These are phyloP conservation scores for Holothuria glaberrima DNA, from an alignment of 35 echinoderm and acorn worm genomes.

Conservation along the genomic window DNA sequence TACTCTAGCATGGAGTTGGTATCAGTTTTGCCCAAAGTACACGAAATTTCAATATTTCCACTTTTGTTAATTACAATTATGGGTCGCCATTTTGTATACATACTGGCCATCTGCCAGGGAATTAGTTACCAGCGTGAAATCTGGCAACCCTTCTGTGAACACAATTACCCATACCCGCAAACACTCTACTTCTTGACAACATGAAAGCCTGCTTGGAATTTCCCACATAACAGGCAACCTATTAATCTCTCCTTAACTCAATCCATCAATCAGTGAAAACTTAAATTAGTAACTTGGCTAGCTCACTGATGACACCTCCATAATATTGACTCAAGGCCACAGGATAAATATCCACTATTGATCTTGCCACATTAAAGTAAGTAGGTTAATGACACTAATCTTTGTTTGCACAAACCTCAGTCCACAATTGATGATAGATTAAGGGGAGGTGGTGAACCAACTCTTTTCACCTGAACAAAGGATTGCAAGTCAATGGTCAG, in stretches of 20 bases:
- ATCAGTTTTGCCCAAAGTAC: too few relatives aligned
- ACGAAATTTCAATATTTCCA: too few relatives aligned
- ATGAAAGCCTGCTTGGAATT: background rate
- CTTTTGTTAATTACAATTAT: too few relatives aligned
- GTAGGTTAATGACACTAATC: constrained; percentile 42
- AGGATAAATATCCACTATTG: constrained; percentile 45
- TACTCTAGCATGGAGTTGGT: too few relatives aligned
- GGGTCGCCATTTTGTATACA: too few relatives aligned
- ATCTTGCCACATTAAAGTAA: constrained; percentile 33
- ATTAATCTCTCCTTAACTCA: background rate
- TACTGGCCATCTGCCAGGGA: too few relatives aligned
- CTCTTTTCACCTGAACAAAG: too few relatives aligned
- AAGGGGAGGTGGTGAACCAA: too few relatives aligned
- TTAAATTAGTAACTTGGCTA: background rate
- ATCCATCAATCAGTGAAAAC: constrained; percentile 12
- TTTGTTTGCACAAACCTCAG: constrained; percentile 23
- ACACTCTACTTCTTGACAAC: constrained; percentile 9
- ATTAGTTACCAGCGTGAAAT: too few relatives aligned
- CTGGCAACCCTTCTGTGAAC: too few relatives aligned
- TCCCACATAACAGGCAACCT: background rate
- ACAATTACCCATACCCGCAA: too few relatives aligned
- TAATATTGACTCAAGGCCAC: constrained; percentile 43
- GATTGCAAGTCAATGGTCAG: too few relatives aligned
- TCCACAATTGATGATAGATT: constrained; percentile 4
- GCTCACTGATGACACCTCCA: background rate